A percentile compares a stretch with the other conserved stretches of the same genome.
Conservation (phyloP, 2,888 invertebrate species). For the Dione vanillae region DNA sequence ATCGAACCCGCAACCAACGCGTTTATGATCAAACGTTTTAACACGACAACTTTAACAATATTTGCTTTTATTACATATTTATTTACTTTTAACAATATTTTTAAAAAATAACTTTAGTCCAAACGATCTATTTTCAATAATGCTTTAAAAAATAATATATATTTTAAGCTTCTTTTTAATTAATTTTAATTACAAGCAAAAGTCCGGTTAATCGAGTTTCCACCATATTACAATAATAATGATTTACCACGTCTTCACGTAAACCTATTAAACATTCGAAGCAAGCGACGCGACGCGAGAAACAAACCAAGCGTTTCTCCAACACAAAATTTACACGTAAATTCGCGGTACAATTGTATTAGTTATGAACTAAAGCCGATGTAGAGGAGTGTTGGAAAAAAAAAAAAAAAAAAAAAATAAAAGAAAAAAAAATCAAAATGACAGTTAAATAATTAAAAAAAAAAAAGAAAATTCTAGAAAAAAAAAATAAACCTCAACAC, state of each 20-base stretch:
- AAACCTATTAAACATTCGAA: constrained; percentile 26
- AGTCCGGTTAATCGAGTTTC: too few relatives aligned
- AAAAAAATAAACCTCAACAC: background rate
- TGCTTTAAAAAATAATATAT: too few relatives aligned
- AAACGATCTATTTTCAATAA: too few relatives aligned
- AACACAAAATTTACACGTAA: constrained; percentile 2
- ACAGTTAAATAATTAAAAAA: background rate
- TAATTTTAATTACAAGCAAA: too few relatives aligned
- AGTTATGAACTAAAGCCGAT: background rate
- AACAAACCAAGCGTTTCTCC: constrained; percentile 20
- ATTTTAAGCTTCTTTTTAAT: too few relatives aligned
- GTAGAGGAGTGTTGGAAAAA: background rate
- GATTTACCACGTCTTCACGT: constrained; percentile 20
- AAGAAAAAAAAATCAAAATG: background rate
- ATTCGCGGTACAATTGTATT: constrained; percentile 11
- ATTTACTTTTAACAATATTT: too few relatives aligned
- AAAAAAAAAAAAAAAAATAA: background rate
- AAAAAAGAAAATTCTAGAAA: background rate
- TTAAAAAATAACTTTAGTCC: too few relatives aligned
- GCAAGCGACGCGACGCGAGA: constrained; percentile 7
- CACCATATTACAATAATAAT: background rate
- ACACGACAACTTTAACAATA: too few relatives aligned
- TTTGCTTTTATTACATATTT: too few relatives aligned
- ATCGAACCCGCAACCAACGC: too few relatives aligned
- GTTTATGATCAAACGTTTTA: too few relatives aligned